Base-by-base conservation (phyloP, 2,888 invertebrate genomes). In the Sarcophaga subvicina region DNA sequence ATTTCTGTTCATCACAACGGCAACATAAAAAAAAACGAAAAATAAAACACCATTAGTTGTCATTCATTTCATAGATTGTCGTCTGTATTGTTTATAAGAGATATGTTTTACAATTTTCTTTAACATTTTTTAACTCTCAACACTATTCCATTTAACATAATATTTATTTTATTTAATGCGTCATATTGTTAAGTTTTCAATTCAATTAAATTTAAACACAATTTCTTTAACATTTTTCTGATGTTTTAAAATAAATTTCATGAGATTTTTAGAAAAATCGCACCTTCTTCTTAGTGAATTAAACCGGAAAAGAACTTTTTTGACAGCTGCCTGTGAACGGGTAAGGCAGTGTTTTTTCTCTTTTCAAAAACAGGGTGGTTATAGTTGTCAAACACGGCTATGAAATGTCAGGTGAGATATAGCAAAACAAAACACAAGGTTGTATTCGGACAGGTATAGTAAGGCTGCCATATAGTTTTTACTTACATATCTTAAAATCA, bases 221-320 rank as follows among this genome's bases (percentile, higher is more conserved):
- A 73, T 72, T 80, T 47, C 79, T 62, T 78, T 71, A 12, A 6
- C 4, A 89, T 83, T 88, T 89, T 82, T 12, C 80, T 64, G 93
- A 93, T 93, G 93, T 90, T 89, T 89, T 54, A 83, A 89, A 91
- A 92, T 91, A 90, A 88, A 80, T 83, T 88, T n/a, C 12, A 83
- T 78, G 78, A 82, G 88, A 86, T 88, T 89, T 78, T 88, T 70
- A 54, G 82, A 88, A 90, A 89, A 86, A 89, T 90, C 91, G 90
- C 93, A 93, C 93, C 93, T 93, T 91, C 91, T 92, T 91, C 90
- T 89, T 91, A 90, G 90, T 90, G 90, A 92, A 93, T 92, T 92
- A 93, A 93, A 93, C 93, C 93, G 93, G 93, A 93, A 93, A 93
- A 93, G 93, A 92, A 92, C 91, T 79, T 89, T 90, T 90, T 89